Conservation (phyloP, 2,113 vertebrate species). For the Diadophis punctatus region DNA sequence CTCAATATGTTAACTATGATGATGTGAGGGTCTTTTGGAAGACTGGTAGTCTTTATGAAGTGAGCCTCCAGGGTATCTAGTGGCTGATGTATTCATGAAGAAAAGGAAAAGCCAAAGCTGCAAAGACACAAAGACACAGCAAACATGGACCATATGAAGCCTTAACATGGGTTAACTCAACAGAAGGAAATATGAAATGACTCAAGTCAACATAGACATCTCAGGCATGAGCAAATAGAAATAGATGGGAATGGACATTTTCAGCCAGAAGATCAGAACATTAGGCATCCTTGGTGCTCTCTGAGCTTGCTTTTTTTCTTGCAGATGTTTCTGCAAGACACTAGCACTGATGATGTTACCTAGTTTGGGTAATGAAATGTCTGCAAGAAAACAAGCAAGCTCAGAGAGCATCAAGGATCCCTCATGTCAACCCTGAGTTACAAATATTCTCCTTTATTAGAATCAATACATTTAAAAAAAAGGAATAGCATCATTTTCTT, state of each 20-base stretch:
- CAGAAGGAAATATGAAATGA: not conserved
- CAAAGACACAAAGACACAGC: not conserved
- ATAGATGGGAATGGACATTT: not conserved
- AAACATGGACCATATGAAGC: not conserved
- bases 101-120: not conserved
- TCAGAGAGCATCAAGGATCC: no score
- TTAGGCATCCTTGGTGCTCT: not conserved
- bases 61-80: not conserved
- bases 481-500: not conserved
- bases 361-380: no score
- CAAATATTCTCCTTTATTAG: not conserved
- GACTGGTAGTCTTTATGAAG: not conserved
- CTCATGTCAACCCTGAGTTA: no score
- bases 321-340: no score
- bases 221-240: not conserved
- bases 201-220: not conserved
- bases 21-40: not conserved
- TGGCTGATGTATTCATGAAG: not conserved
- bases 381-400: no score
- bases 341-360: no score
- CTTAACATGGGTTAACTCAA: not conserved
- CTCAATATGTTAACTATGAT: not conserved
- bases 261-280: not conserved
- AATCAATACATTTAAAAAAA: not conserved
- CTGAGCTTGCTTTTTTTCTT: no score